phyloP scores from a whole-genome alignment of 2,888 invertebrate species.

The Melieria crassipennis region DNA sequence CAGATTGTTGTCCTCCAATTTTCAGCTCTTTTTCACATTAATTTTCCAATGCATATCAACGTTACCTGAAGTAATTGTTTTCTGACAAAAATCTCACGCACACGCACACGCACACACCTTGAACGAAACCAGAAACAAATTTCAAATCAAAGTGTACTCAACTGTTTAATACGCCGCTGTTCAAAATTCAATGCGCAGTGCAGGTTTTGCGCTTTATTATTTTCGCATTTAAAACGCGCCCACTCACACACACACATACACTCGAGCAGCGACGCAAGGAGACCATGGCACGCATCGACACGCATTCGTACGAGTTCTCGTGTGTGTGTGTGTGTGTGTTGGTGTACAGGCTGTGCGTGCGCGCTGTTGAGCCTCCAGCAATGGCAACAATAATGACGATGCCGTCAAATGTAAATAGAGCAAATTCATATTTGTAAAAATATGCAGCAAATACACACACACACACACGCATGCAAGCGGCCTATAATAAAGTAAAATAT shows the following conservation, averaged over 20 bases:
- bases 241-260: not conserved
- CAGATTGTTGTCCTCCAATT: no score
- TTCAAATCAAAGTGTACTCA: not conserved
- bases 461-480: no score
- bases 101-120: not conserved
- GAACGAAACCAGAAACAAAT: not conserved
- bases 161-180: not conserved
- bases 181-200: not conserved
- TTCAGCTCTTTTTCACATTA: no score
- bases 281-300: not conserved
- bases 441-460: no score
- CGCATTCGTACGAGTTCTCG: not conserved
- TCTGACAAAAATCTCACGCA: not conserved
- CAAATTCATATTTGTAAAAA: no score
- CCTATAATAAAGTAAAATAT: not conserved
- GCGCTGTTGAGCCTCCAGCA: no score
- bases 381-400: no score
- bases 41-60: no score
- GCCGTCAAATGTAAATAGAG: no score
- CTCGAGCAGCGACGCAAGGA: not conserved
- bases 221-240: constrained; percentile 1
- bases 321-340: no score
- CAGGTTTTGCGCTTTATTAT: not conserved
- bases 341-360: no score
- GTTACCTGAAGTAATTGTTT: no score